A percentile compares a stretch with the other conserved stretches of the same genome.
Evolutionary conservation across 2,888 invertebrate species (phyloP).

Genomic region (Dilophus febrilis): DNA sequence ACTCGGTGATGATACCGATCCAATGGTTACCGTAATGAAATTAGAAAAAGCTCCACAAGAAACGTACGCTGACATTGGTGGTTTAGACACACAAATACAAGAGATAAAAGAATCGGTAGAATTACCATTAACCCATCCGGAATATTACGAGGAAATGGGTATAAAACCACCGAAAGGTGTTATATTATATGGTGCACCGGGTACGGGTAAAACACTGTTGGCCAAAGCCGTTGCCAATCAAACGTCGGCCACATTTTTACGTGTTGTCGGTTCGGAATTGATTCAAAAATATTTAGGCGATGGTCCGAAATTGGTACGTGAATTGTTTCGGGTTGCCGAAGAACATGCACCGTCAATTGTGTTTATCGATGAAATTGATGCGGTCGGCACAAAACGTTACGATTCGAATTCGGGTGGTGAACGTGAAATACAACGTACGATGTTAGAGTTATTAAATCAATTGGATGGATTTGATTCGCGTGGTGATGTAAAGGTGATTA

Average conservation of each 20-base stretch:
- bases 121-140: conserved; percentile 94
- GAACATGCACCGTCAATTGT: conserved; percentile 99
- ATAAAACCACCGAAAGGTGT: conserved; percentile 99
- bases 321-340: conserved; percentile 96
- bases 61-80: conserved; percentile 98
- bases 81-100: conserved; percentile 92
- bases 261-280: conserved; percentile 98
- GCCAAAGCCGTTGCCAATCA: conserved; percentile 99
- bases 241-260: conserved; percentile 94
- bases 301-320: conserved; percentile 94
- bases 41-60: conserved; percentile 98
- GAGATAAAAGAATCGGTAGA: conserved; percentile 98
- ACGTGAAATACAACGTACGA: conserved; percentile 97
- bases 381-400: conserved; percentile 95
- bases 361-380: conserved; percentile 99
- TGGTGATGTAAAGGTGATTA: conserved; percentile 92
- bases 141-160: conserved; percentile 99
- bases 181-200: conserved; percentile 93
- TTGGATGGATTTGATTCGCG: conserved; percentile 94
- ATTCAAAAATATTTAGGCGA: conserved; percentile 99
- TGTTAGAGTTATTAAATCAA: conserved; percentile 97
- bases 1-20: conserved; percentile 96
- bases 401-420: conserved; percentile 99
- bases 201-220: conserved; percentile 93
- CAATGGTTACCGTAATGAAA: conserved; percentile 99